phyloP scores from a whole-genome alignment of 35 echinoderm and acorn worm species.

The Eucidaris tribuloides region DNA sequence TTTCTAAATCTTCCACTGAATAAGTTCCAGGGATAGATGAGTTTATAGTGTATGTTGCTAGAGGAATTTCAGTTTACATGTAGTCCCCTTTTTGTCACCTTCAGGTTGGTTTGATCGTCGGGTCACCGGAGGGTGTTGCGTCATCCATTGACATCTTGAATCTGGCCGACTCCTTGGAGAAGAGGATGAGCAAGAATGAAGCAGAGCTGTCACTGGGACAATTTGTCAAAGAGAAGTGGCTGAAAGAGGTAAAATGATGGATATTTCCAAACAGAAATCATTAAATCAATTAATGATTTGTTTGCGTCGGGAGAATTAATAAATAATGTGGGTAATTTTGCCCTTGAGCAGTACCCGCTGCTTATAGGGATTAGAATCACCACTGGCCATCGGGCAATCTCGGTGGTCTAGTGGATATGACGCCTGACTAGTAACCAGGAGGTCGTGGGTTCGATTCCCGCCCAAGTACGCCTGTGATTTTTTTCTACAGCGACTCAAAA shows the following conservation, averaged over 20 bases:
- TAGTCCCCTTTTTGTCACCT: not conserved
- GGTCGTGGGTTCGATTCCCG: no score
- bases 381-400: not conserved
- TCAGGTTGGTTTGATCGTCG: slow-evolving; percentile 55
- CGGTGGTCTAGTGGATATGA: no score
- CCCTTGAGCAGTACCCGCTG: not conserved
- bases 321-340: not conserved
- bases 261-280: no score
- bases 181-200: slow-evolving; percentile 66
- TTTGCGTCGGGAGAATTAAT: not conserved
- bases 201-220: slow-evolving; percentile 40
- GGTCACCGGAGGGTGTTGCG: slow-evolving; percentile 33
- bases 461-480: no score
- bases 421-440: no score
- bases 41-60: not conserved
- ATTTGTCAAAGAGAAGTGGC: slow-evolving; percentile 69
- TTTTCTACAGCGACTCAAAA: no score
- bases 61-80: not conserved
- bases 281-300: not conserved
- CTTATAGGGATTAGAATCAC: not conserved
- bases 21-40: not conserved
- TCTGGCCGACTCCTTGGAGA: slow-evolving; percentile 32
- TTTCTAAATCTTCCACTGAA: no score
- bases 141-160: slow-evolving; percentile 79
- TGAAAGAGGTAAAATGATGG: slow-evolving; percentile 46